These are phyloP conservation scores for Halocaridina rubra DNA, from an alignment of 2,888 invertebrate genomes.

Conservation along the genomic window DNA sequence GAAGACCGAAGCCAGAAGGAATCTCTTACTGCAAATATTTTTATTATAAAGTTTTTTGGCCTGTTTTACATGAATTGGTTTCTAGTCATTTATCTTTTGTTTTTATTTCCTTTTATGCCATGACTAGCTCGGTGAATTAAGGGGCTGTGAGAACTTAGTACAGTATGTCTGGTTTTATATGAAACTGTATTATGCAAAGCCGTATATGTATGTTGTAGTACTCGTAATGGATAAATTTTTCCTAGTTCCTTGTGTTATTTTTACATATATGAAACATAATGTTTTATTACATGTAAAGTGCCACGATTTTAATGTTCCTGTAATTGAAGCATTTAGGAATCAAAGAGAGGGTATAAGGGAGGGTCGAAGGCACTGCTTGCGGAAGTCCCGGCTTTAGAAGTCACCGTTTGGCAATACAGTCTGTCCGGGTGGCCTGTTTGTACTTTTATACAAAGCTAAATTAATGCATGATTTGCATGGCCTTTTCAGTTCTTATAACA, in stretches of 20 bases:
- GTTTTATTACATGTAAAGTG: slow-evolving; percentile 62
- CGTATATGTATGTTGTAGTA: slow-evolving; percentile 61
- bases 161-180: slow-evolving; percentile 61
- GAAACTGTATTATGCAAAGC: slow-evolving; percentile 61
- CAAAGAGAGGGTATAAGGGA: slow-evolving; percentile 61
- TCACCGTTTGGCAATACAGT: slow-evolving; percentile 58
- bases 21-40: slow-evolving; percentile 59
- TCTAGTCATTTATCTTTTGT: slow-evolving; percentile 60
- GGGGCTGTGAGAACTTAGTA: slow-evolving; percentile 61
- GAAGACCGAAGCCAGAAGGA: slow-evolving; percentile 59
- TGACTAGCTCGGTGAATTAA: slow-evolving; percentile 62
- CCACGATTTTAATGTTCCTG: slow-evolving; percentile 59
- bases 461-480: slow-evolving; percentile 25
- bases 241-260: slow-evolving; percentile 62
- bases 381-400: slow-evolving; percentile 56
- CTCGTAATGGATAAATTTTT: slow-evolving; percentile 60
- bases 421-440: slow-evolving; percentile 59
- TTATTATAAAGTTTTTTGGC: slow-evolving; percentile 47
- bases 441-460: slow-evolving; percentile 34
- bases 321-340: slow-evolving; percentile 61
- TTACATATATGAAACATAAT: slow-evolving; percentile 61
- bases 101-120: slow-evolving; percentile 60
- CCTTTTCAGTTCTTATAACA: slow-evolving; percentile 19
- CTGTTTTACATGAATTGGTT: slow-evolving; percentile 56
- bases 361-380: slow-evolving; percentile 58